Percentiles rank a stretch among this genome's conserved stretches.
Conservation (phyloP, 2,888 invertebrate species). For the Smittia sp. region DNA sequence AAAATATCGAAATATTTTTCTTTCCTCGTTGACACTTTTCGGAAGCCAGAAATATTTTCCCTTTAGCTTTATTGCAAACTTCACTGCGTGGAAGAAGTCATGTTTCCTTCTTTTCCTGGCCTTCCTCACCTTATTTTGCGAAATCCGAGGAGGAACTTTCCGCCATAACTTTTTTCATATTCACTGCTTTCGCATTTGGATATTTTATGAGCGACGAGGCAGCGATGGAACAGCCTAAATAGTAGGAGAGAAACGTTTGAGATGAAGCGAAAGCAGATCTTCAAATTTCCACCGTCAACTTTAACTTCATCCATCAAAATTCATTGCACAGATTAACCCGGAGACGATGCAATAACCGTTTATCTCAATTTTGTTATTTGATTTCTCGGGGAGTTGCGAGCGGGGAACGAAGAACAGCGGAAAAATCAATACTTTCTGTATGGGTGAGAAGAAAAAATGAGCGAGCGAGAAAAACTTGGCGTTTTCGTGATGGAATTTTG, state of each 20-base stretch:
- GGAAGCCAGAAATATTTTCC: slow-evolving; percentile 6
- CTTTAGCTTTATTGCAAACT: background rate
- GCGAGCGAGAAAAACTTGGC: slow-evolving; percentile 17
- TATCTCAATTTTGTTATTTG: slow-evolving; percentile 33
- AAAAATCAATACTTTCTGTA: slow-evolving; percentile 39
- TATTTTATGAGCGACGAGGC: no score
- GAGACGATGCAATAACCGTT: slow-evolving; percentile 26
- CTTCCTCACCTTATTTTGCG: slow-evolving; percentile 10
- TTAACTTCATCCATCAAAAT: background rate
- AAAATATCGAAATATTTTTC: slow-evolving; percentile 25
- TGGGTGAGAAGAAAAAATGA: slow-evolving; percentile 26
- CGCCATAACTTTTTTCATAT: background rate
- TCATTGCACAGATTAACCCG: background rate
- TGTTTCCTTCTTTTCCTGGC: slow-evolving; percentile 12
- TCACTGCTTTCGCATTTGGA: no score
- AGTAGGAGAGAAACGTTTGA: no score
- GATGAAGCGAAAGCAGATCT: no score
- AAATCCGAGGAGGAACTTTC: slow-evolving; percentile 3
- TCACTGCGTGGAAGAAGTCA: background rate
- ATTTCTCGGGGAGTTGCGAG: slow-evolving; percentile 11
- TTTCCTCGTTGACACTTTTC: slow-evolving; percentile 4
- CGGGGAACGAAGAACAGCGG: slow-evolving; percentile 12
- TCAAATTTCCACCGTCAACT: background rate
- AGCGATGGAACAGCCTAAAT: no score
- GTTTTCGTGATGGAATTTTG: slow-evolving; percentile 34